Percentiles rank a stretch among this genome's conserved stretches.
Evolutionary conservation across 2,113 vertebrate species (phyloP).

Genomic region (Ciconia boyciana): DNA sequence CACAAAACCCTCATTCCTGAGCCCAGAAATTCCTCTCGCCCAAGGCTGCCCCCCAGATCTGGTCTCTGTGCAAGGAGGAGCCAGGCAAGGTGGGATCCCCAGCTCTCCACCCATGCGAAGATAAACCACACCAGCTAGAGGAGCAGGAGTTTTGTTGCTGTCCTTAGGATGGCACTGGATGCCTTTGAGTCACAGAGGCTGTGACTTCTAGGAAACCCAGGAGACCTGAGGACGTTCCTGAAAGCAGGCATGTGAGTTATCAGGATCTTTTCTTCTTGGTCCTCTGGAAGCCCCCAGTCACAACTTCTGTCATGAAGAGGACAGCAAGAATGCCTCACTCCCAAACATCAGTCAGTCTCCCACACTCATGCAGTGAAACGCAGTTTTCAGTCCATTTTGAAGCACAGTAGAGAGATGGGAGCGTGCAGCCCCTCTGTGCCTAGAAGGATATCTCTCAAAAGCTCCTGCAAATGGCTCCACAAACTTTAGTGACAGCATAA

Average conservation of each 20-base stretch:
- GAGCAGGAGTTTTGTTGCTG: not conserved
- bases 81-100: not conserved
- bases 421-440: rapidly evolving
- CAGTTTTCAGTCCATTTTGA: not conserved
- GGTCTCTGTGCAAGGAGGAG: not conserved
- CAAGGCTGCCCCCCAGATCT: not conserved
- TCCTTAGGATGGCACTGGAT: not conserved
- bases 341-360: not conserved
- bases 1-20: not conserved
- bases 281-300: not conserved
- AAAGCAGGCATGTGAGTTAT: rapidly evolving
- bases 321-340: not conserved
- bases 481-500: conserved; percentile 10
- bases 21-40: not conserved
- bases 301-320: not conserved
- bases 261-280: not conserved
- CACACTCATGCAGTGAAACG: rapidly evolving
- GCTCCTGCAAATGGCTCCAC: not conserved
- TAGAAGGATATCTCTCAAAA: not conserved
- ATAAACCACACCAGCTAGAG: not conserved
- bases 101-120: not conserved
- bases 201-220: not conserved
- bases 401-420: not conserved
- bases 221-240: not conserved
- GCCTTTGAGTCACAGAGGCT: not conserved